A percentile compares a stretch with the other conserved stretches of the same genome.
phyloP scores from a whole-genome alignment of 2,113 vertebrate species.

The Siphamia tubifer region DNA sequence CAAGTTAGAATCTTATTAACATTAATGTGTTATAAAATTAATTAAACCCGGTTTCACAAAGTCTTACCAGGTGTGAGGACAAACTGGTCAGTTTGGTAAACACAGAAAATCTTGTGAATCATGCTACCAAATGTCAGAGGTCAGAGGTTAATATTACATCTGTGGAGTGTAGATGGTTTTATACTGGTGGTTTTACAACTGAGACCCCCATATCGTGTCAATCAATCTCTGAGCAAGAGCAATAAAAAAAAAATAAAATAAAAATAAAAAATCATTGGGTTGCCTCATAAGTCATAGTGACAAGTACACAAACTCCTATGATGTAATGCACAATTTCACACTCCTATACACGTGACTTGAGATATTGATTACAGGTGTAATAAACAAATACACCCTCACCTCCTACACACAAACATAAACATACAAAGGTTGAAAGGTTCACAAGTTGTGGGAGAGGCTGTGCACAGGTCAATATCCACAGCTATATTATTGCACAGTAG shows the following conservation, averaged over 20 bases:
- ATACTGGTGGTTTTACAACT: not conserved
- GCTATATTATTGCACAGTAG: slow-evolving; percentile 19
- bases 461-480: slow-evolving; percentile 33
- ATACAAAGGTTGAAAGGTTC: not conserved
- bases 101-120: no score
- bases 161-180: not conserved
- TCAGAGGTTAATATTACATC: slow-evolving; percentile 9
- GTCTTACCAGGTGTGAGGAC: no score
- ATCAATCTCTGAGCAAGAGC: not conserved
- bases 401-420: not conserved
- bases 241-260: not conserved
- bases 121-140: no score
- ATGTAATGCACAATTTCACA: not conserved
- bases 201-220: not conserved
- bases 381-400: slow-evolving; percentile 7
- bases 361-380: slow-evolving; percentile 7
- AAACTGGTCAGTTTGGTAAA: no score
- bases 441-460: not conserved
- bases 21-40: no score
- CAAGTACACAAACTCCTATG: not conserved
- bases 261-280: not conserved
- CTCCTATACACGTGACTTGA: not conserved
- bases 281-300: not conserved
- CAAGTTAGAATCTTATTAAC: no score
- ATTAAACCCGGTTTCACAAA: no score